A percentile compares a stretch with the other conserved stretches of the same genome.
phyloP scores from a whole-genome alignment of 2,888 invertebrate species.

The Xestia ashworthii region DNA sequence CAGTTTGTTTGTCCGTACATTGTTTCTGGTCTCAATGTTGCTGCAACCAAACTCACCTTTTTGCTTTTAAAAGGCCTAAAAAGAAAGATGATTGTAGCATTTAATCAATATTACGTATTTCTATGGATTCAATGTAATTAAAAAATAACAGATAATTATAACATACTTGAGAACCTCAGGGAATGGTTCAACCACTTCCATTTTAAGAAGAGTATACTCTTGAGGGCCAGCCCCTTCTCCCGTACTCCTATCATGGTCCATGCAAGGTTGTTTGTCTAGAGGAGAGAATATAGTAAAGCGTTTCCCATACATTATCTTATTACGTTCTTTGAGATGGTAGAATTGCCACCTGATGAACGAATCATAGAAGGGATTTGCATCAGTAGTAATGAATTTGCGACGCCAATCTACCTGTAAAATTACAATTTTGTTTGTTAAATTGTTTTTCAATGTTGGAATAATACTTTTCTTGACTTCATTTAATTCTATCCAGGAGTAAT shows the following conservation, averaged over 20 bases:
- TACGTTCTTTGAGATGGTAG: conserved; percentile 94
- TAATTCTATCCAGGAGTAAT: not conserved
- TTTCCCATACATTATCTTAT: conserved; percentile 99
- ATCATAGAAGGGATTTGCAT: conserved; percentile 99
- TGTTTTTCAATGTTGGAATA: not conserved
- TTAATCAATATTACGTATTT: not conserved
- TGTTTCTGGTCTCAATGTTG: conserved; percentile 99
- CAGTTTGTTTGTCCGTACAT: conserved; percentile 99
- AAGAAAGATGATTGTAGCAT: conserved; percentile 42
- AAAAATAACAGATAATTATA: not conserved
- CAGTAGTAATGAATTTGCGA: conserved; percentile 99
- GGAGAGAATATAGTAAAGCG: conserved; percentile 99
- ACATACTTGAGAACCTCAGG: conserved; percentile 93
- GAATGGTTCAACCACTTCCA: conserved; percentile 94
- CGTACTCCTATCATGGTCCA: conserved; percentile 99
- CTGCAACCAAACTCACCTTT: conserved; percentile 97
- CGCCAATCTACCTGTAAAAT: conserved; percentile 97
- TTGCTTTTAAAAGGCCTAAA: conserved; percentile 89
- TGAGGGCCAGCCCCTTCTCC: conserved; percentile 99
- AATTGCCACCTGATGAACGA: conserved; percentile 99
- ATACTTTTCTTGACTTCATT: not conserved
- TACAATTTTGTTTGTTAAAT: not conserved
- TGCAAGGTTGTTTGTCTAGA: conserved; percentile 99
- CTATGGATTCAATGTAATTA: not conserved
- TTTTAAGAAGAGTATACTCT: conserved; percentile 99